A percentile compares a stretch with the other conserved stretches of the same genome.
These are phyloP conservation scores for Pristionchus arcanus DNA, from an alignment of 2,888 invertebrate genomes.

Conservation along the genomic window DNA sequence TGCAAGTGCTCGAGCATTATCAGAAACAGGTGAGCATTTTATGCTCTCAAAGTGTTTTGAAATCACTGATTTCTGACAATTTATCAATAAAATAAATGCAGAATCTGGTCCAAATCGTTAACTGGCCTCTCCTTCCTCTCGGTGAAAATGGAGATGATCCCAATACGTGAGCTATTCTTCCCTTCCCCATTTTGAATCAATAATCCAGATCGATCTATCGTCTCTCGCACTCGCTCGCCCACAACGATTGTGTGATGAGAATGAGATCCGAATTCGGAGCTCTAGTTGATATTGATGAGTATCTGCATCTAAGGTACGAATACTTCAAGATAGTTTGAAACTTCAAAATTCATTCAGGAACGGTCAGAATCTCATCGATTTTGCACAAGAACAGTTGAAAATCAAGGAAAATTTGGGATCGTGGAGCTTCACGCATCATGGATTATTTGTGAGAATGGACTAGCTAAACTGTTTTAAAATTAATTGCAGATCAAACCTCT, in stretches of 20 bases:
- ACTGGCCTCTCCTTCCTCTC: constrained; percentile 18
- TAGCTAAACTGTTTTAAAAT: neutral
- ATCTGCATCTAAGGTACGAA: constrained; percentile 2
- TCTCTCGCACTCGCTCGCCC: constrained; percentile 40
- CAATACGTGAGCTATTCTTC: neutral
- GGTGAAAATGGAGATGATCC: constrained; percentile 36
- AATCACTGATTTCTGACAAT: neutral
- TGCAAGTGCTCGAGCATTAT: constrained; percentile 20
- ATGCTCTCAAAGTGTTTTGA: too few species aligned
- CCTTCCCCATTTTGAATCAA: neutral
- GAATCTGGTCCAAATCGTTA: constrained; percentile 22
- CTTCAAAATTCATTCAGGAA: too few species aligned
- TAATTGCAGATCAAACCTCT: neutral
- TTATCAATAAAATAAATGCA: neutral
- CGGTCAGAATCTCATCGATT: neutral
- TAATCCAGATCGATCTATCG: constrained; percentile 27
- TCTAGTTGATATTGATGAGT: constrained; percentile 26
- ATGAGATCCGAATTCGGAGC: constrained; percentile 17
- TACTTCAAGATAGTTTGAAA: neutral
- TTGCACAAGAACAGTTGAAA: neutral
- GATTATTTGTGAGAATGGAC: neutral
- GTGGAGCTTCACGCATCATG: constrained; percentile 33
- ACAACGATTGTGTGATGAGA: constrained; percentile 42
- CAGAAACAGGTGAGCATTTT: neutral
- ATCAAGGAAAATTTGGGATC: constrained; percentile 8